Evolutionary conservation across 2,888 invertebrate genomes (phyloP).

Genomic region (Crepidodera aurea): DNA sequence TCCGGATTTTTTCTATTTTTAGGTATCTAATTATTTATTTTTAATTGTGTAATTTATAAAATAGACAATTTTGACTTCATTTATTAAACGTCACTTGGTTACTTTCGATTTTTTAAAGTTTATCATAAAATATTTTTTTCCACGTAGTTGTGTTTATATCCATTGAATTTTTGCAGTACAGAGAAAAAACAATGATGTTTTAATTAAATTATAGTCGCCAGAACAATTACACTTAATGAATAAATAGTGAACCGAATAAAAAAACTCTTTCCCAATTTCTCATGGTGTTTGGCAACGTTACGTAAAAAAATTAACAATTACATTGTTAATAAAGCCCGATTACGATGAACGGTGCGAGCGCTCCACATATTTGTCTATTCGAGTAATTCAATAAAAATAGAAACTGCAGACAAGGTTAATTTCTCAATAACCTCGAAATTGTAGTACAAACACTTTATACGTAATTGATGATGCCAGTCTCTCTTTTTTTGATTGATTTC

Average conservation of each 20-base stretch:
- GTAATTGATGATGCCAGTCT: neutral
- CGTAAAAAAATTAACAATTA: constrained; percentile 13
- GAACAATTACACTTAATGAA: neutral
- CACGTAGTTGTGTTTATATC: too few relatives aligned
- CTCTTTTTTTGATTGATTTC: neutral
- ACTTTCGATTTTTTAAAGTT: too few relatives aligned
- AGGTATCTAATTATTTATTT: too few relatives aligned
- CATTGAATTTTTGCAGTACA: too few relatives aligned
- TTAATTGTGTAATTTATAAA: too few relatives aligned
- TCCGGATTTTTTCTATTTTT: too few relatives aligned
- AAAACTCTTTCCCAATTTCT: constrained; percentile 8
- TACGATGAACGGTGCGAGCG: neutral
- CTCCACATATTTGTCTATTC: constrained; percentile 8
- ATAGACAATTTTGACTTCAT: too few relatives aligned
- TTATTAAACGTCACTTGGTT: too few relatives aligned
- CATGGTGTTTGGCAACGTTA: constrained; percentile 13
- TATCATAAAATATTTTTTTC: too few relatives aligned
- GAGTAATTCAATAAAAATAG: constrained; percentile 10
- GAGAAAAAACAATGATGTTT: too few relatives aligned
- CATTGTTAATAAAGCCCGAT: constrained; percentile 1
- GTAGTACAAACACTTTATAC: neutral
- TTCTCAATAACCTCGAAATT: constrained; percentile 12
- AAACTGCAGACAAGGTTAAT: constrained; percentile 18
- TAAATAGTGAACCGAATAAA: neutral
- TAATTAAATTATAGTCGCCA: neutral